phyloP scores from a whole-genome alignment of 2,888 invertebrate species.

The Caenorhabditis angaria region DNA sequence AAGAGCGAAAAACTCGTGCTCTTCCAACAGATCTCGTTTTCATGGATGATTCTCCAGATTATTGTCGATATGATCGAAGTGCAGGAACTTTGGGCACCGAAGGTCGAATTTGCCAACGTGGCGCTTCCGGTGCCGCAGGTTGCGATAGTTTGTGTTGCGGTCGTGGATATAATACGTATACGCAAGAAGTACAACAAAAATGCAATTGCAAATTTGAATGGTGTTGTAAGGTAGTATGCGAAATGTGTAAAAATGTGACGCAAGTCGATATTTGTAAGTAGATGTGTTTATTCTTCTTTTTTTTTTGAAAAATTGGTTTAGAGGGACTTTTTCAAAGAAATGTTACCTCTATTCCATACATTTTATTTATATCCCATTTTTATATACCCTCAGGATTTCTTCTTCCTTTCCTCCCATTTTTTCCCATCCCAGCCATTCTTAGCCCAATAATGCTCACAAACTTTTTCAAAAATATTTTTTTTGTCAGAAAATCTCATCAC shows the following conservation, averaged over 20 bases:
- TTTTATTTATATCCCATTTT: neutral
- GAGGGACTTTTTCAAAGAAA: neutral
- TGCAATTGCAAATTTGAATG: slow-evolving; percentile 65
- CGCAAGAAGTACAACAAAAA: slow-evolving; percentile 55
- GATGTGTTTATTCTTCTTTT: slow-evolving; percentile 7
- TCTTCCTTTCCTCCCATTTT: too few relatives aligned
- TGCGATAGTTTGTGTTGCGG: slow-evolving; percentile 72
- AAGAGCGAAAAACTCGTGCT: slow-evolving; percentile 49
- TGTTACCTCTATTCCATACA: neutral
- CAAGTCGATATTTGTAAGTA: slow-evolving; percentile 69
- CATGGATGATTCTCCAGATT: slow-evolving; percentile 92
- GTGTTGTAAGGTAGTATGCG: slow-evolving; percentile 72
- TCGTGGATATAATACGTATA: slow-evolving; percentile 70
- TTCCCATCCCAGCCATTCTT: neutral
- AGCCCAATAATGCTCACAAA: slow-evolving; percentile 9
- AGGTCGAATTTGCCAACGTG: slow-evolving; percentile 68
- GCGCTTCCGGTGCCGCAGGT: slow-evolving; percentile 62
- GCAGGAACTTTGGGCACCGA: slow-evolving; percentile 69
- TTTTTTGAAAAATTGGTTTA: slow-evolving; percentile 5
- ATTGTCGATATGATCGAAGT: slow-evolving; percentile 78
- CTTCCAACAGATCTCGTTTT: slow-evolving; percentile 80
- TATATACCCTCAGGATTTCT: neutral
- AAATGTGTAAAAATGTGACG: slow-evolving; percentile 68
- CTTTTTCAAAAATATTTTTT: neutral
- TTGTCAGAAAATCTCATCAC: slow-evolving; percentile 6